A percentile compares a stretch with the other conserved stretches of the same genome.
Conservation (phyloP, 2,888 invertebrate genomes). For the Busseola fusca region DNA sequence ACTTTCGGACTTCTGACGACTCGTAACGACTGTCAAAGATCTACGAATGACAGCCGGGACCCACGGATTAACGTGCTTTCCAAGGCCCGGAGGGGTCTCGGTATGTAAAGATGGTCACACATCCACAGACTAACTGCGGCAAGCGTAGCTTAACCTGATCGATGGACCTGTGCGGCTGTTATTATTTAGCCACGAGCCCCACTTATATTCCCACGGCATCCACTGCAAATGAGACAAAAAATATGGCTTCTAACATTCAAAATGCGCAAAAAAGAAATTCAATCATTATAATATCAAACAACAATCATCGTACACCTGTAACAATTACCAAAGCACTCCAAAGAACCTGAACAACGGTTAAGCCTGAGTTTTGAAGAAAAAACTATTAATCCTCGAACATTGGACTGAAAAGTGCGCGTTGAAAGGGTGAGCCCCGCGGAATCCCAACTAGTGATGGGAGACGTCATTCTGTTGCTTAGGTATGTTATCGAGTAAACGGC, state of each 20-base stretch:
- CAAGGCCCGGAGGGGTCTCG: too few relatives aligned
- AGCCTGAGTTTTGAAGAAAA: conserved; percentile 43
- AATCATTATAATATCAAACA: neutral
- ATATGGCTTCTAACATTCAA: neutral
- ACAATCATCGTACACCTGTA: conserved; percentile 16
- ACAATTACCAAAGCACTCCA: conserved; percentile 31
- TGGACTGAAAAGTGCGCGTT: conserved; percentile 46
- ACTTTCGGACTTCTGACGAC: too few relatives aligned
- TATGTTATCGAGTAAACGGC: conserved; percentile 9
- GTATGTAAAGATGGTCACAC: too few relatives aligned
- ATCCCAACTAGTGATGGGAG: conserved; percentile 41
- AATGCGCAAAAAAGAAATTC: neutral
- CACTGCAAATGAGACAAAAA: neutral
- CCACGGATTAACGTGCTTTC: too few relatives aligned
- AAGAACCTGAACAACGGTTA: conserved; percentile 12
- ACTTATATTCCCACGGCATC: neutral
- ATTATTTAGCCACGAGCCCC: too few relatives aligned
- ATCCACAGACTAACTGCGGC: too few relatives aligned
- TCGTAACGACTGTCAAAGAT: too few relatives aligned
- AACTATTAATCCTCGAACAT: conserved; percentile 58
- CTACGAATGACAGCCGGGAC: too few relatives aligned
- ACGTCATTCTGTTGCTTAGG: neutral
- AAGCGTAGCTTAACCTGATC: too few relatives aligned
- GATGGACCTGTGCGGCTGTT: too few relatives aligned
- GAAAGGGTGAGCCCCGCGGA: conserved; percentile 49